Percentiles rank a stretch among this genome's conserved stretches.
Conservation (phyloP, 2,113 vertebrate genomes). For the Crypturellus undulatus region DNA sequence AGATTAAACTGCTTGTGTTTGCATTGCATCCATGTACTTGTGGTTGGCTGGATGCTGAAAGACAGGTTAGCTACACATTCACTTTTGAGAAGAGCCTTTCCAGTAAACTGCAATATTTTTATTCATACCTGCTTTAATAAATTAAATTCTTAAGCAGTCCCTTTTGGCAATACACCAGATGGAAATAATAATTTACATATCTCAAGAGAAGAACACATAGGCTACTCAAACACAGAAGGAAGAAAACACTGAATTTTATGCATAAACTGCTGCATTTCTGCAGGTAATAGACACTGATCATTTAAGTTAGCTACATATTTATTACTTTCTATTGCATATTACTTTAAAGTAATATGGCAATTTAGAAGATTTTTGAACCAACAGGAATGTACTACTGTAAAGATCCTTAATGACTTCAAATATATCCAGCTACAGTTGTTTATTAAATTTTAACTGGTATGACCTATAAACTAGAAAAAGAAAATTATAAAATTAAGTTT, state of each 20-base stretch:
- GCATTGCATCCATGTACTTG: background rate
- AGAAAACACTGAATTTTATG: background rate
- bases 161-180: conserved; percentile 32
- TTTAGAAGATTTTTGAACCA: background rate
- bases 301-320: background rate
- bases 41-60: background rate
- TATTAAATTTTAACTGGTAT: background rate
- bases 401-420: background rate
- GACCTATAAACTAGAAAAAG: background rate
- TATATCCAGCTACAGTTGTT: background rate
- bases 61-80: background rate
- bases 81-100: background rate
- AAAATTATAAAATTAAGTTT: background rate
- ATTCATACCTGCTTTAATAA: conserved; percentile 54
- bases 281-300: background rate
- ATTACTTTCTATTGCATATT: background rate
- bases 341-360: background rate
- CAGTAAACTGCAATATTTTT: conserved; percentile 29
- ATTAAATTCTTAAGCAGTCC: conserved; percentile 27
- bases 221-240: background rate
- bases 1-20: background rate
- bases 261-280: conserved; percentile 7
- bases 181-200: conserved; percentile 60
- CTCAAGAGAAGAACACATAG: background rate
- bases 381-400: background rate